Conservation (phyloP, 2,797 vertebrate species). For the Strix occidentalis region DNA sequence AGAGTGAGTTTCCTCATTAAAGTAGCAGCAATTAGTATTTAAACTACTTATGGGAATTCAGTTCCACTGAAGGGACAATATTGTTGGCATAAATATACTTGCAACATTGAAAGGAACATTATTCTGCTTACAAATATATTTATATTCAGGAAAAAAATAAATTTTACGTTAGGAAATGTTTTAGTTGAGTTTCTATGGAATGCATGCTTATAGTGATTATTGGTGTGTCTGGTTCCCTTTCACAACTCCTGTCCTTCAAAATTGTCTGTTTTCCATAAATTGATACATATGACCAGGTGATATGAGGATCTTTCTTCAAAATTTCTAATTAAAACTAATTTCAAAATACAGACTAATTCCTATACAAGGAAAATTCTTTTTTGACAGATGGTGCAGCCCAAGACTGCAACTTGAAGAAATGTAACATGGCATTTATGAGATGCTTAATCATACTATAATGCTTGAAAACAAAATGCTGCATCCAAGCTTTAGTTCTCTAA, state of each 20-base stretch:
- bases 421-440: not conserved
- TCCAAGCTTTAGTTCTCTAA: not conserved
- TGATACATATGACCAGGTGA: not conserved
- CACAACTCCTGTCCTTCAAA: not conserved
- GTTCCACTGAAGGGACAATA: not conserved
- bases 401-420: not conserved
- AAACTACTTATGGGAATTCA: slow-evolving; percentile 24
- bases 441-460: not conserved
- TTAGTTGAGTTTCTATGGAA: not conserved
- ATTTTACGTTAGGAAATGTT: not conserved
- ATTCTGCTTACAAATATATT: slow-evolving; percentile 7
- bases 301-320: not conserved
- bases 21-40: slow-evolving; percentile 6
- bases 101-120: not conserved
- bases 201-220: not conserved
- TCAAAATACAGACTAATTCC: not conserved
- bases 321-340: not conserved
- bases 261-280: not conserved
- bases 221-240: not conserved
- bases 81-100: slow-evolving; percentile 5
- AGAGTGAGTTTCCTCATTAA: not conserved
- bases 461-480: not conserved
- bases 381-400: not conserved
- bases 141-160: not conserved
- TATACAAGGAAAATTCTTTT: not conserved